Conservation (phyloP, 2,888 invertebrate genomes). For the Schizotus pectinicornis region DNA sequence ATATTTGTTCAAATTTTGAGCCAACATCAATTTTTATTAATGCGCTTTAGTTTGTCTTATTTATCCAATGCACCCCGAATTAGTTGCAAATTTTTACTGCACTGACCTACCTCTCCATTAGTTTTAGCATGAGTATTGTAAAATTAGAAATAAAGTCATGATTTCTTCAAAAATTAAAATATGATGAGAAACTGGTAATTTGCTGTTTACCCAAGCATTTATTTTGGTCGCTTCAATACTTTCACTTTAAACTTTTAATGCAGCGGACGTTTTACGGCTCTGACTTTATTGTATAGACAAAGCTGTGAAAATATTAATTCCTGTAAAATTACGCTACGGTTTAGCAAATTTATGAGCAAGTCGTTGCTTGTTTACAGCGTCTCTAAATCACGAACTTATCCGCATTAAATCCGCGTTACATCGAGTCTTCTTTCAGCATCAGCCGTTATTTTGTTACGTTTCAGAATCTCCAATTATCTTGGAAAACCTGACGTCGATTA, state of each 20-base stretch:
- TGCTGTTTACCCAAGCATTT: no score
- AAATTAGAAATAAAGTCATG: no score
- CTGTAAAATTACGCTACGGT: not conserved
- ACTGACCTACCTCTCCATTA: no score
- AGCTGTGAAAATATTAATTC: conserved; percentile 2
- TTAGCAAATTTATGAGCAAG: conserved; percentile 1
- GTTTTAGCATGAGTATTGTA: no score
- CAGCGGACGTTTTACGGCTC: not conserved
- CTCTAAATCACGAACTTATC: conserved; percentile 4
- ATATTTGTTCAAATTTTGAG: not conserved
- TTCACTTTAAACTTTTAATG: not conserved
- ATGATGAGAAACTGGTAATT: no score
- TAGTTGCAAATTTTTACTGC: no score
- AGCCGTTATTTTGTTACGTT: not conserved
- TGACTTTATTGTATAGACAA: not conserved
- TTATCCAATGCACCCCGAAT: no score
- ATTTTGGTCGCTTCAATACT: not conserved
- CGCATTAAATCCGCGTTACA: conserved; percentile 4
- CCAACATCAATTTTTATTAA: no score
- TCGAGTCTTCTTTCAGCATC: not conserved
- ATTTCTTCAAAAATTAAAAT: no score
- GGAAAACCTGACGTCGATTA: not conserved
- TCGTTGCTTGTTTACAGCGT: not conserved
- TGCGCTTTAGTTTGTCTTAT: no score
- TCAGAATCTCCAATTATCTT: not conserved